Conservation (phyloP, 2,797 vertebrate species). For the Acipenser transmontanus region DNA sequence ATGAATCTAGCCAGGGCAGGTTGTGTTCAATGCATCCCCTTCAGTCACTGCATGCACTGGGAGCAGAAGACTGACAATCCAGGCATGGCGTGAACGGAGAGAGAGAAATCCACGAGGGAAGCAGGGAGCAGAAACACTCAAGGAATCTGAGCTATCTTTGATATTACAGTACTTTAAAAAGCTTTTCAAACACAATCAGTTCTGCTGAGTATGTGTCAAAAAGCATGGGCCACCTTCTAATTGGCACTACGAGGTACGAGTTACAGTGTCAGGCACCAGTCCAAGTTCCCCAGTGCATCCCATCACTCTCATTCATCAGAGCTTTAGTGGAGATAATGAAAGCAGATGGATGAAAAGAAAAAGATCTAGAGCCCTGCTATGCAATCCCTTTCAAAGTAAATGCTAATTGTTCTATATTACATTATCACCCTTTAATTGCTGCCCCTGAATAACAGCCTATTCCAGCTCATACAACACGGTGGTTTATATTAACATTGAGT, state of each 20-base stretch:
- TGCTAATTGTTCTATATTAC: neutral
- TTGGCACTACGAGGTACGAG: neutral
- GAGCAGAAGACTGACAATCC: too few species aligned
- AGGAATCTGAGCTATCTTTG: too few species aligned
- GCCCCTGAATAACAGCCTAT: too few species aligned
- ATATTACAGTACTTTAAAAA: neutral
- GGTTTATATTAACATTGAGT: too few species aligned
- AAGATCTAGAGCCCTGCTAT: neutral
- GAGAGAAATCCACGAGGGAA: too few species aligned
- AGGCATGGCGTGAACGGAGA: too few species aligned
- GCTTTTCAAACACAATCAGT: neutral
- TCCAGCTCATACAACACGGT: too few species aligned
- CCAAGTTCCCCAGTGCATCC: neutral
- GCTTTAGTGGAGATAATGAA: neutral
- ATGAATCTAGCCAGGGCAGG: too few species aligned
- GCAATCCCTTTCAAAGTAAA: neutral
- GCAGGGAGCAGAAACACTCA: too few species aligned
- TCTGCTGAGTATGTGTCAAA: neutral
- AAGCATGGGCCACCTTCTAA: neutral
- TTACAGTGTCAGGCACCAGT: neutral
- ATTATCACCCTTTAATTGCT: neutral
- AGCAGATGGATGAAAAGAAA: neutral
- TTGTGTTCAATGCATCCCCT: too few species aligned
- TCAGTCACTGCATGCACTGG: too few species aligned
- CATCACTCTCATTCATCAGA: neutral